Base-by-base conservation (phyloP, 2,888 invertebrate species). In the Lithophane leautieri region DNA sequence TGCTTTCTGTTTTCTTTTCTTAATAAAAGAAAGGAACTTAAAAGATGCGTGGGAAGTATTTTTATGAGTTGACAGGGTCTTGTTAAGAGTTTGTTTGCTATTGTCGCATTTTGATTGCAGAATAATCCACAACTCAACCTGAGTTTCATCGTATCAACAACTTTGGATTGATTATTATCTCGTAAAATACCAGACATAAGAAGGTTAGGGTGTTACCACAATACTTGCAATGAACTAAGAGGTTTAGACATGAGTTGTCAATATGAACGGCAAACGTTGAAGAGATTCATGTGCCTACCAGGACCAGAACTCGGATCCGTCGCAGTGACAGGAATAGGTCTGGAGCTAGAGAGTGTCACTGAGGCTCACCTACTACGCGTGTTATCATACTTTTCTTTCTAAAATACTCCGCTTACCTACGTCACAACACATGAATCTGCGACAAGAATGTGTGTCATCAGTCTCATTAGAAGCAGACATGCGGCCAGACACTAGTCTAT, bases 401-500 rank as follows among this genome's bases (percentile, higher is more conserved):
- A 25, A 78, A 78, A 65, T 40, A 67, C 50, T 16, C 3, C 6
- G 16, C 14, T 16, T 19, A 47, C 4, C 16, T 16, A 34, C 28
- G 54, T 63, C 28, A 60, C 4, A 44, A 14, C 22, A 52, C 25
- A 58, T 56, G 34, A 67, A 68, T 63, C 16, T 69, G 16, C 47
- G n/a, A 40, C 47, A 69, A 54, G 69, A 65, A 84, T 71, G 22
- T 70, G 58, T 80, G 76, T 70, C 78, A 22, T 60, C 25, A 54
- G 25, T 34, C 58, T 56, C 69, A 60, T 72, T 66, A 61, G 19
- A 61, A 40, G 40, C 67, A 86, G 82, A 83, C 86, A 69, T 6
- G 28, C 76, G 44, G 78, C 78, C 86, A 87, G 83, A 80, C 87
- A 70, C 54, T 65, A 65, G 70, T 60, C 62, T 62, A 68, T 52